Evolutionary conservation across 2,888 invertebrate genomes (phyloP), one percentile per base, ranked within the genome.

Genomic region (Lithodes maja): DNA sequence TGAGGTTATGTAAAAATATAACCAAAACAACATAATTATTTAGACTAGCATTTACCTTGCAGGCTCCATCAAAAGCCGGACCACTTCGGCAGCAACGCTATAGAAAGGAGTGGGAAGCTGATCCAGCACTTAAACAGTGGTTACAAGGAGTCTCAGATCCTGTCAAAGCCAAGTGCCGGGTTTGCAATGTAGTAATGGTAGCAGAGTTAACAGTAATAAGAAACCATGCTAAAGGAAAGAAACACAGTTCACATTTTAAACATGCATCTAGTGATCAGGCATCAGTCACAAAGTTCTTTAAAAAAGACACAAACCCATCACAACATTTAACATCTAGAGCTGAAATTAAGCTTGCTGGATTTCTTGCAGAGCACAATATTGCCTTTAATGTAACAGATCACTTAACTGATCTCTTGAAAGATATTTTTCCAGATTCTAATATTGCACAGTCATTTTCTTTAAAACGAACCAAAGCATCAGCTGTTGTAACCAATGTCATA

Each of bases 191-290:
- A 68, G 68, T 79, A 55, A 85, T 78, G 85, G 68, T 55, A 77
- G 84, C 85, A 61, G 85, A 85, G 17, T n/a, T 85, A 61, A 78
- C 84, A 75, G 55, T 78, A 55, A 33, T 85, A 54, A 78, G 61
- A 85, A 33, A 68, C 55, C 85, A 85, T 85, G 78, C 78, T 33
- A 78, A 55, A 85, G 85, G 85, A 12, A 85, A 85, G 79, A 77
- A 85, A 84, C 50, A 85, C 52, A 5, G 49, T 61, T 85, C 78
- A 61, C 68, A 17, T 78, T 61, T 85, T 12, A 55, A 77, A 69
- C 33, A 50, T 78, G 79, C 49, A 78, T 3, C 85, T 12, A 17
- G 5, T 61, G 7, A 78, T 5, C 79, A 85, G 78, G 49, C 54
- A 52, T 61, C 78, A 61, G 55, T 78, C 9, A 7, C 61, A 78